Percentiles rank a stretch among this genome's conserved stretches.
Conservation (phyloP, 2,797 vertebrate genomes). For the Diplodus sargus region DNA sequence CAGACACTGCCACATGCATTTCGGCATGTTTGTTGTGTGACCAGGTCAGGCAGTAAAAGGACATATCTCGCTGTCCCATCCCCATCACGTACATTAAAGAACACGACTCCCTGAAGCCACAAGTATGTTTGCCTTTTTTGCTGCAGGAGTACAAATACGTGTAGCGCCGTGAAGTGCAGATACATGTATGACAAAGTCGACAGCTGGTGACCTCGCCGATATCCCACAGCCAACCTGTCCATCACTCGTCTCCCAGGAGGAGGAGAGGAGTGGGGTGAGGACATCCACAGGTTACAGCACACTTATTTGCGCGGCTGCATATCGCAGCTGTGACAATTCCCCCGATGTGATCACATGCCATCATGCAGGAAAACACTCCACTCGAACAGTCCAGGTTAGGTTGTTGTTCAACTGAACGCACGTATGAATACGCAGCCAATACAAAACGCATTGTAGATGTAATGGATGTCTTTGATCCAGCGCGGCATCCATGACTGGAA, state of each 20-base stretch:
- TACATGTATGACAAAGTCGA: conserved; percentile 53
- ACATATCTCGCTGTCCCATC: conserved; percentile 9
- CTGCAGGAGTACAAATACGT: conserved; percentile 40
- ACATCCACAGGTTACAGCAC: conserved; percentile 32
- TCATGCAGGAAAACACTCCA: conserved; percentile 16
- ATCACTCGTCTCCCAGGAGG: conserved; percentile 43
- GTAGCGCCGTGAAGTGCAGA: conserved; percentile 60
- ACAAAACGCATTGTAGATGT: conserved; percentile 20
- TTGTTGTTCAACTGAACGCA: conserved; percentile 6
- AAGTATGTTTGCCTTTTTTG: conserved; percentile 28
- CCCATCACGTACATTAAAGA: conserved; percentile 46
- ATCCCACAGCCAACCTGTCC: conserved; percentile 23
- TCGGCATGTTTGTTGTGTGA: conserved; percentile 28
- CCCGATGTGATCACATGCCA: background rate
- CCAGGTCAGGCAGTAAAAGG: conserved; percentile 30
- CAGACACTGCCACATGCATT: conserved; percentile 29
- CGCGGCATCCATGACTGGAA: conserved; percentile 61
- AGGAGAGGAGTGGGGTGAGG: background rate
- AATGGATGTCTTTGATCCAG: conserved; percentile 55
- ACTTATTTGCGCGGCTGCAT: conserved; percentile 10
- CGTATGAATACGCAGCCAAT: conserved; percentile 3
- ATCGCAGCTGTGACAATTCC: conserved; percentile 6
- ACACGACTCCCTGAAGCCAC: conserved; percentile 44
- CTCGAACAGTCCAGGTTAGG: conserved; percentile 19
- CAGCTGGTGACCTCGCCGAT: conserved; percentile 12